These are phyloP conservation scores for Drosophila gaucha DNA, from an alignment of 2,888 invertebrate species.

Conservation along the genomic window DNA sequence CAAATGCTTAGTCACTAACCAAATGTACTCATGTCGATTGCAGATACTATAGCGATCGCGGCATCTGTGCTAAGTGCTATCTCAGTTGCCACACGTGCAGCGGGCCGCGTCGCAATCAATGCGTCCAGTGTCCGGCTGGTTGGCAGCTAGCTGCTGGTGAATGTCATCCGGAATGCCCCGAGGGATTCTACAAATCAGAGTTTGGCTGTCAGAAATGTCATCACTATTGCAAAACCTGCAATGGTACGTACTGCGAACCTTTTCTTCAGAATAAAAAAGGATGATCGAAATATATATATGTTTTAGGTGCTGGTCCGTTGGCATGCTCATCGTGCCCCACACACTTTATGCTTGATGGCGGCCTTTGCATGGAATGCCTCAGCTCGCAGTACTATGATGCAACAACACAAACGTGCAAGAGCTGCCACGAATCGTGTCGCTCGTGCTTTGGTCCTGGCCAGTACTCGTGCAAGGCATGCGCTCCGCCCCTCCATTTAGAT, in stretches of 20 bases:
- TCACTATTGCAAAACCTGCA: constrained; percentile 94
- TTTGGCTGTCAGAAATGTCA: constrained; percentile 95
- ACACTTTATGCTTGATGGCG: constrained; percentile 90
- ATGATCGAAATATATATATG: neutral
- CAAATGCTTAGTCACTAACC: neutral
- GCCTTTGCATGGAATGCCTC: constrained; percentile 91
- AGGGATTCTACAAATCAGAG: constrained; percentile 93
- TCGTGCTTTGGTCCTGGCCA: constrained; percentile 89
- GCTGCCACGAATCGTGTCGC: constrained; percentile 88
- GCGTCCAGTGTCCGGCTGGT: constrained; percentile 92
- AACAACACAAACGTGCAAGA: constrained; percentile 88
- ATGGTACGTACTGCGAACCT: constrained; percentile 86
- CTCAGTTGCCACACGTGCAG: constrained; percentile 93
- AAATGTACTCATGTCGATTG: constrained; percentile 24
- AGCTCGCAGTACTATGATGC: constrained; percentile 90
- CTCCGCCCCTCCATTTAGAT: constrained; percentile 88
- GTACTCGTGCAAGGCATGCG: constrained; percentile 89
- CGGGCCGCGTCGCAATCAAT: constrained; percentile 93
- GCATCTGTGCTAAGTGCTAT: constrained; percentile 93
- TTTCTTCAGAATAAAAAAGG: neutral
- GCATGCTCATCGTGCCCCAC: constrained; percentile 90
- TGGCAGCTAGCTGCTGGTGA: constrained; percentile 94
- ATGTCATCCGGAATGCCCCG: constrained; percentile 94
- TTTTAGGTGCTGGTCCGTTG: constrained; percentile 89
- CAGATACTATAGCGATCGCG: constrained; percentile 94